phyloP scores from a whole-genome alignment of 1,140 invertebrate species.

The Hylaeus volcanicus region DNA sequence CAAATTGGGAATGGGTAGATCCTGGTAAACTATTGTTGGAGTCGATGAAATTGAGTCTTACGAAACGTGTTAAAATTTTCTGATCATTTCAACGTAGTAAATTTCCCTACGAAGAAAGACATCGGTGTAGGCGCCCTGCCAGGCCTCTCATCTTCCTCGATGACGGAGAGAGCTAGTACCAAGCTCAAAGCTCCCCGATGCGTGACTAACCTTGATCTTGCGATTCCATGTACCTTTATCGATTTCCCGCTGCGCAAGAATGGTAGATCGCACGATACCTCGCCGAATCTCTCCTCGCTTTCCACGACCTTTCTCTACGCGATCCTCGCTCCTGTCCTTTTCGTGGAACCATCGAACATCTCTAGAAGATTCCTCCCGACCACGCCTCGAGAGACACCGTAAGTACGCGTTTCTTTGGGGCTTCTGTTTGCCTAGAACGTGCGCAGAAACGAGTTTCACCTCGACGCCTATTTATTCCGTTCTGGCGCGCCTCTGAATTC shows the following conservation, averaged over 20 bases:
- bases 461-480: conserved; percentile 8
- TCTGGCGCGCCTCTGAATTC: background rate
- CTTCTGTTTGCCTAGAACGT: background rate
- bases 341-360: background rate
- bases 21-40: no score
- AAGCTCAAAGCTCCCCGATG: conserved; percentile 31
- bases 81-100: background rate
- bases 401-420: background rate
- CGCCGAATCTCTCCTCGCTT: background rate
- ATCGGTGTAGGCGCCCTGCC: conserved; percentile 38
- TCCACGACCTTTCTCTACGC: background rate
- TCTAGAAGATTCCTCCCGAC: no score
- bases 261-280: no score
- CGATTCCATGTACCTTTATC: conserved; percentile 24
- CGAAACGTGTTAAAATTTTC: no score
- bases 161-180: background rate
- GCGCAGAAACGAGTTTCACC: conserved; percentile 28
- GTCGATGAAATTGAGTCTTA: no score
- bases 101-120: conserved; percentile 38
- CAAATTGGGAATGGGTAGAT: background rate
- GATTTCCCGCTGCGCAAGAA: background rate
- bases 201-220: conserved; percentile 48
- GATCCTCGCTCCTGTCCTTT: background rate
- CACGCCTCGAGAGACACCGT: background rate
- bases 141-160: conserved; percentile 24